Percentiles rank a stretch among this genome's conserved stretches.
These are phyloP conservation scores for Abrostola triplasia DNA, from an alignment of 2,888 invertebrate genomes.

Conservation along the genomic window DNA sequence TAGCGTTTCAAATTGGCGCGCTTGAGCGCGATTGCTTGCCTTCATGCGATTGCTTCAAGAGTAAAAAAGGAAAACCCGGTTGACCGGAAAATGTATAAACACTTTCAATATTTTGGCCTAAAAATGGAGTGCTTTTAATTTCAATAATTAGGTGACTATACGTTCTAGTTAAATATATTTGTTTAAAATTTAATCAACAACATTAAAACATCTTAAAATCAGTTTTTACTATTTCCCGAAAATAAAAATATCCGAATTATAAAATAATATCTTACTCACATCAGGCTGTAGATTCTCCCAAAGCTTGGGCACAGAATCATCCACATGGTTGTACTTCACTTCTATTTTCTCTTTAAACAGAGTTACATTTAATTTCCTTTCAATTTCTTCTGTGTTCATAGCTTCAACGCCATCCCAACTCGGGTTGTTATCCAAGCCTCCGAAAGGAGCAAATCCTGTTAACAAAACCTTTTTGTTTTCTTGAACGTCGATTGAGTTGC, in stretches of 20 bases:
- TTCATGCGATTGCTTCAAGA: too few relatives aligned
- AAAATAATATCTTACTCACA: conserved; percentile 21
- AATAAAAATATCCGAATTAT: too few relatives aligned
- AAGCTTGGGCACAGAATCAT: conserved; percentile 18
- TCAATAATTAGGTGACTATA: background rate
- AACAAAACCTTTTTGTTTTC: conserved; percentile 81
- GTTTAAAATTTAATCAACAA: background rate
- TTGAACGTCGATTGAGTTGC: background rate
- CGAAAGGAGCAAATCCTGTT: conserved; percentile 95
- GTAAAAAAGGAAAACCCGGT: too few relatives aligned
- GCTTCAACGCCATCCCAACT: conserved; percentile 94
- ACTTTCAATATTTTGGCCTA: too few relatives aligned
- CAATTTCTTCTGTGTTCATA: conserved; percentile 81
- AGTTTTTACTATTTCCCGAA: too few relatives aligned
- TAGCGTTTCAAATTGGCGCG: too few relatives aligned
- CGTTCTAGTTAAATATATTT: background rate
- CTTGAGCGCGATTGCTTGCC: too few relatives aligned
- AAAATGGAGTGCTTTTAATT: too few relatives aligned
- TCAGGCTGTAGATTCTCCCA: conserved; percentile 30
- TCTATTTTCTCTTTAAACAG: conserved; percentile 21
- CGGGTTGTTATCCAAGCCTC: conserved; percentile 90
- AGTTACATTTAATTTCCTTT: conserved; percentile 13
- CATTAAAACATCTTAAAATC: background rate
- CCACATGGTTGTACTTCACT: conserved; percentile 17
- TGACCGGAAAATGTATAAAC: too few relatives aligned